These are phyloP conservation scores for Melanotus villosus DNA, from an alignment of 2,888 invertebrate genomes.

Conservation along the genomic window DNA sequence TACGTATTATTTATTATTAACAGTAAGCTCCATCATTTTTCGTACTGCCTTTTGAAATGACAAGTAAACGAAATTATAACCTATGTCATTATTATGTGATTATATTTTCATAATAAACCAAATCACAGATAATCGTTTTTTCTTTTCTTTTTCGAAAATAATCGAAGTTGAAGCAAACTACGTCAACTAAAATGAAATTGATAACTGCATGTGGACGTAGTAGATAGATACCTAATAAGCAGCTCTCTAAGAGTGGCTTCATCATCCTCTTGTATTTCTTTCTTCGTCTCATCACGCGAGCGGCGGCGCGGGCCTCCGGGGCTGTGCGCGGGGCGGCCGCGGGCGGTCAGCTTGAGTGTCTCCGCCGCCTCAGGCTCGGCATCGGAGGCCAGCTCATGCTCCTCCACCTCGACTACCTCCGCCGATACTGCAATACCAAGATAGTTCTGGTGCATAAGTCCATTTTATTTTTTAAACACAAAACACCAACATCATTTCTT, in stretches of 20 bases:
- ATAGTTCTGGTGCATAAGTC: neutral
- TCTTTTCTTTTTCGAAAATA: too few relatives aligned
- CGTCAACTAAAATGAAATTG: slow-evolving; percentile 4
- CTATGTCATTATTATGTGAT: too few relatives aligned
- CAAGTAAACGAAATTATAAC: too few relatives aligned
- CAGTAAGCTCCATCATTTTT: too few relatives aligned
- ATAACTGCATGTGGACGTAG: slow-evolving; percentile 3
- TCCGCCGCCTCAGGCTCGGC: slow-evolving; percentile 64
- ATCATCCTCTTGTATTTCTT: slow-evolving; percentile 83
- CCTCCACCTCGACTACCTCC: slow-evolving; percentile 69
- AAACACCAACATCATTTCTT: neutral
- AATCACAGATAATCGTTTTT: too few relatives aligned
- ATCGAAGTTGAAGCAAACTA: slow-evolving; percentile 18
- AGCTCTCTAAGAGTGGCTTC: slow-evolving; percentile 95
- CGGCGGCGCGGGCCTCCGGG: slow-evolving; percentile 66
- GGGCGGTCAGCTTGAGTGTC: slow-evolving; percentile 69
- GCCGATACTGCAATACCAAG: slow-evolving; percentile 61
- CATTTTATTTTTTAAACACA: neutral
- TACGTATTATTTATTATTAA: too few relatives aligned
- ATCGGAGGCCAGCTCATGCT: slow-evolving; percentile 66
- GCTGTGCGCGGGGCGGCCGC: slow-evolving; percentile 65
- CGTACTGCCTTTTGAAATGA: too few relatives aligned
- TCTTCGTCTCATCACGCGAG: slow-evolving; percentile 87
- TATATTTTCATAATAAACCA: too few relatives aligned
- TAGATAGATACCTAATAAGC: slow-evolving; percentile 82